Evolutionary conservation across 2,797 vertebrate genomes (phyloP), one percentile per base, ranked within the genome.

Genomic region (Mormyrus hasselquistii): DNA sequence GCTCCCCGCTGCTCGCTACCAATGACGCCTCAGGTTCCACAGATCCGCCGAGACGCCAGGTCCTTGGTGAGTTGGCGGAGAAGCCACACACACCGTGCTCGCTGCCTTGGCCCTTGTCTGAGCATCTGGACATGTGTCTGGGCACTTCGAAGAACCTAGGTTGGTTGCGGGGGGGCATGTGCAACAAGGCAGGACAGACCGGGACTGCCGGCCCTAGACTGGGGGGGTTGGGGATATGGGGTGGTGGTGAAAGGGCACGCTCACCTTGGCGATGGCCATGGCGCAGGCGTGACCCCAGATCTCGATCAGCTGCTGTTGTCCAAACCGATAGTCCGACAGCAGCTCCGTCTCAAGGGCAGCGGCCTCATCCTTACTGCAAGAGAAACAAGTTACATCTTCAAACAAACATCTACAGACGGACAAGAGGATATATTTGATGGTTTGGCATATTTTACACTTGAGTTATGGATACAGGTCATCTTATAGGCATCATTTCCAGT

Each of bases 251-350:
- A 62, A 38, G 16, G 5, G 2, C 29, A 34, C 62, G 34, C 92
- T 79, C 91, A 99, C 98, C 97, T 98, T 99, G 49, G 97, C 95
- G 82, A 99, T 96, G 4, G 98, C 97, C 82, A 98, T 89, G 5
- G 98, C 98, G 0, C 97, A 98, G 0, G 97, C 98, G 0, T 99
- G 96, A 69, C 98, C 98, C 94, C 97, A 97, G 76, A 99, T 97
- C 94, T 99, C 98, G 41, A 97, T 96, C 90, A 99, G 95, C 95
- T 99, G 98, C 95, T 98, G 98, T 86, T 96, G 95, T 90, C 97
- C 98, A 22, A 99, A 99, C 86, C 94, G 95, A 89, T 98, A 99
- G 91, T 99, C 98, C 90, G 94, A 97, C 87, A 98, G 92, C 4
- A 99, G 95, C 93, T 99, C 98, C 85, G 93, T 95, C 94, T 99